phyloP scores from a whole-genome alignment of 2,113 vertebrate genomes.

The Isichthys henryi region DNA sequence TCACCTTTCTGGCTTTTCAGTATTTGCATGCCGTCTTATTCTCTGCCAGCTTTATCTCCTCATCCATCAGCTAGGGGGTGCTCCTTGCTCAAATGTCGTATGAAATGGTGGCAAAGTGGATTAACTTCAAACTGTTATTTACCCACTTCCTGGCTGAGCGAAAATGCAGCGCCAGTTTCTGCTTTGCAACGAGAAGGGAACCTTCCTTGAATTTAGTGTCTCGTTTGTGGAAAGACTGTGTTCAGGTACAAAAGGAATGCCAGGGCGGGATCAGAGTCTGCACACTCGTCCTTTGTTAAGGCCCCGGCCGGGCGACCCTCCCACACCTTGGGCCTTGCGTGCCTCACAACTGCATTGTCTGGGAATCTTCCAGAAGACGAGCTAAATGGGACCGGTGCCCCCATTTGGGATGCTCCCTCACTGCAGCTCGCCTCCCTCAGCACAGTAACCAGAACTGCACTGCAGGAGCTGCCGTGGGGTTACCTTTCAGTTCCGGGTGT shows the following conservation, averaged over 20 bases:
- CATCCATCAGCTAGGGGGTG: neutral
- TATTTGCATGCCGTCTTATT: neutral
- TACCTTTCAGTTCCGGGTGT: neutral
- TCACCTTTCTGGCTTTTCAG: neutral
- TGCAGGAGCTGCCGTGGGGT: neutral
- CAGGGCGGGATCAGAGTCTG: slow-evolving; percentile 38
- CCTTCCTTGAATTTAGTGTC: slow-evolving; percentile 37
- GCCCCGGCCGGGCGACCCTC: slow-evolving; percentile 52
- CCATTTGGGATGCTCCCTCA: neutral
- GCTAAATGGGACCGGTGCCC: neutral
- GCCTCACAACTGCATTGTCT: slow-evolving; percentile 68
- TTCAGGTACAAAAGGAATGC: slow-evolving; percentile 53
- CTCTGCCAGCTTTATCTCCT: neutral
- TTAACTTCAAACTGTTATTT: neutral
- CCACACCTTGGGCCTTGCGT: slow-evolving; percentile 64
- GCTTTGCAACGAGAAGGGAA: slow-evolving; percentile 3
- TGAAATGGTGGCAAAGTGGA: slow-evolving; percentile 1
- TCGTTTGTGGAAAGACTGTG: slow-evolving; percentile 52
- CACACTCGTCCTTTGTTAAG: slow-evolving; percentile 54
- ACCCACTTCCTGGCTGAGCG: neutral
- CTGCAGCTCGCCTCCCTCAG: neutral
- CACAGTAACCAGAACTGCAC: neutral
- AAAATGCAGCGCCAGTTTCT: neutral
- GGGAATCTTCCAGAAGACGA: slow-evolving; percentile 39
- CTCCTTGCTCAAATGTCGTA: neutral